Evolutionary conservation across 2,797 vertebrate genomes (phyloP).

Genomic region (Myotis vivesi): DNA sequence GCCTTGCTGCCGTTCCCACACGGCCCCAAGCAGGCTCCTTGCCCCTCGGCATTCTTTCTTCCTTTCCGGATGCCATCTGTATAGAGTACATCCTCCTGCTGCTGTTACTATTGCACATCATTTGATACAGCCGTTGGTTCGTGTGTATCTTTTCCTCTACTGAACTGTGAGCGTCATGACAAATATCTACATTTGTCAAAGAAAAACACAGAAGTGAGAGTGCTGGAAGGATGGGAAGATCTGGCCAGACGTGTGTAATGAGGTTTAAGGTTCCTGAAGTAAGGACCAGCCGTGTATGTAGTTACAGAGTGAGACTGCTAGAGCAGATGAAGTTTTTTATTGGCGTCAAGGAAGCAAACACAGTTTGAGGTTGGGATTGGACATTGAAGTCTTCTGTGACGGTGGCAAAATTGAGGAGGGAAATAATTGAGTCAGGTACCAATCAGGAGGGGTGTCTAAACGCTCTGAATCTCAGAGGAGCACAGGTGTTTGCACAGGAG

Average conservation of each 20-base stretch:
- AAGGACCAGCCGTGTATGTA: background rate
- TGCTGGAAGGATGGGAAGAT: background rate
- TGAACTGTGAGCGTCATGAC: background rate
- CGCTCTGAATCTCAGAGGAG: background rate
- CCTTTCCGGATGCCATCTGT: background rate
- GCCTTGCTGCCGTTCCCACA: accelerated
- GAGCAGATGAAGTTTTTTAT: background rate
- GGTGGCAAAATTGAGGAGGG: background rate
- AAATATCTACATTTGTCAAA: background rate
- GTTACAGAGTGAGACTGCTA: background rate
- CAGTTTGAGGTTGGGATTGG: background rate
- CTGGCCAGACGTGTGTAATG: background rate
- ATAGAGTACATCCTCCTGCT: background rate
- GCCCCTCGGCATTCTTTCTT: background rate
- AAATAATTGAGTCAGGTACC: background rate
- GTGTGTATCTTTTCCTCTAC: background rate
- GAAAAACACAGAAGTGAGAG: background rate
- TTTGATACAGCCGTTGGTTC: background rate
- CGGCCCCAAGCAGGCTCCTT: background rate
- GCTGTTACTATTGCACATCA: background rate
- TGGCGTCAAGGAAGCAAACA: background rate
- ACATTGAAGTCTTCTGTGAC: background rate
- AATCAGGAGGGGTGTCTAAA: background rate
- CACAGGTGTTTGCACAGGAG: background rate
- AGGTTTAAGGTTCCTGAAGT: background rate